Evolutionary conservation across 2,888 invertebrate species (phyloP).

Genomic region (Hymenopus coronatus): DNA sequence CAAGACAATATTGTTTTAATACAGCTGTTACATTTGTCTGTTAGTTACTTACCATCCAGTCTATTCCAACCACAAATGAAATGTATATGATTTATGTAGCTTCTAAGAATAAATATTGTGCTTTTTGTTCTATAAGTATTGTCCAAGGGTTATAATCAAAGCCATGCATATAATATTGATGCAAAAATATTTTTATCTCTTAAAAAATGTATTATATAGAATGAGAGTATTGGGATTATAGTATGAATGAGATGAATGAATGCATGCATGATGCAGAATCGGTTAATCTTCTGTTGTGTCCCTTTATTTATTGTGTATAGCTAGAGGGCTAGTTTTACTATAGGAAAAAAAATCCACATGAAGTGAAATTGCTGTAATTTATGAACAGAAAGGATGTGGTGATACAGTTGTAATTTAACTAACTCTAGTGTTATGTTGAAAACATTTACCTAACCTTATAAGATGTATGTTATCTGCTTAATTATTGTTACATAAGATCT

Average conservation of each 20-base stretch:
- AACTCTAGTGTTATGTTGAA: background rate
- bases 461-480: background rate
- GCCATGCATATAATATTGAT: background rate
- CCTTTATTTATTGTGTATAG: background rate
- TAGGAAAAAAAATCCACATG: background rate
- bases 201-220: background rate
- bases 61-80: background rate
- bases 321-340: background rate
- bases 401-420: background rate
- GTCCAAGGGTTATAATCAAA: background rate
- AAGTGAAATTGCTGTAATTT: background rate
- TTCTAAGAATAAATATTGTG: background rate
- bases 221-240: background rate
- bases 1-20: background rate
- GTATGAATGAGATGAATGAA: background rate
- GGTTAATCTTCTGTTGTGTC: background rate
- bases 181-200: background rate
- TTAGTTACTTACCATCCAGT: background rate
- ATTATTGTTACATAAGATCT: background rate
- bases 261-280: background rate
- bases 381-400: background rate
- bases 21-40: background rate
- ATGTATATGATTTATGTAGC: background rate
- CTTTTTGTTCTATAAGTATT: background rate
- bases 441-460: background rate